Evolutionary conservation across 2,888 invertebrate species (phyloP).

Genomic region (Clepsis dumicolana): DNA sequence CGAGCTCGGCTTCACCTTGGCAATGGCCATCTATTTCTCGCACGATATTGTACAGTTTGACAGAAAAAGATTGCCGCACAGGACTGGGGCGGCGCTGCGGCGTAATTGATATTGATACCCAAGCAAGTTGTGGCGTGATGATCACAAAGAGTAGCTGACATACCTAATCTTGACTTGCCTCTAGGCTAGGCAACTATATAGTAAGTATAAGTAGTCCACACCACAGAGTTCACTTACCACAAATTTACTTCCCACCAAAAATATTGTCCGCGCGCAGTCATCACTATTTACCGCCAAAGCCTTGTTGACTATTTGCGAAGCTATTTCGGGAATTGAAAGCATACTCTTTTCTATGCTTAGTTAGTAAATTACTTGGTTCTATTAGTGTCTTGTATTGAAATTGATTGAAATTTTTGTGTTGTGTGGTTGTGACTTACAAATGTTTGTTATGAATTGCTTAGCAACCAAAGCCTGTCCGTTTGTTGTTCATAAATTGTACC

Average conservation of each 20-base stretch:
- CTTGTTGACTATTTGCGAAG: conserved; percentile 79
- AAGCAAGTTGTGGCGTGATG: too few species aligned
- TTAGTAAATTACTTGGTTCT: neutral
- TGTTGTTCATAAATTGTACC: too few species aligned
- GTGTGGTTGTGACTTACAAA: neutral
- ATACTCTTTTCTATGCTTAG: too few species aligned
- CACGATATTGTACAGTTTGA: too few species aligned
- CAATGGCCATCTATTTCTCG: too few species aligned
- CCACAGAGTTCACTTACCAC: conserved; percentile 82
- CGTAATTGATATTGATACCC: too few species aligned
- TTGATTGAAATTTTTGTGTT: neutral
- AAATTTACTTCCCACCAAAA: conserved; percentile 89
- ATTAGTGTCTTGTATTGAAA: neutral
- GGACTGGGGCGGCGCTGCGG: too few species aligned
- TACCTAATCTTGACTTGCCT: neutral
- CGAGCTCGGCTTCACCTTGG: too few species aligned
- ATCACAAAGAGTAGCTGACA: neutral
- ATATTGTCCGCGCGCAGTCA: conserved; percentile 83
- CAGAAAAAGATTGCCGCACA: too few species aligned
- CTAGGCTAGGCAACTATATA: too few species aligned
- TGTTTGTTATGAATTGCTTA: conserved; percentile 34
- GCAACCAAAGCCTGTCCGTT: conserved; percentile 29
- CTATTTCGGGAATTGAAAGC: conserved; percentile 84
- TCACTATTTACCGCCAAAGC: conserved; percentile 61
- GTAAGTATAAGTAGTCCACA: too few species aligned